These are phyloP conservation scores for Petroica traversi DNA, from an alignment of 2,113 vertebrate species.

Conservation along the genomic window DNA sequence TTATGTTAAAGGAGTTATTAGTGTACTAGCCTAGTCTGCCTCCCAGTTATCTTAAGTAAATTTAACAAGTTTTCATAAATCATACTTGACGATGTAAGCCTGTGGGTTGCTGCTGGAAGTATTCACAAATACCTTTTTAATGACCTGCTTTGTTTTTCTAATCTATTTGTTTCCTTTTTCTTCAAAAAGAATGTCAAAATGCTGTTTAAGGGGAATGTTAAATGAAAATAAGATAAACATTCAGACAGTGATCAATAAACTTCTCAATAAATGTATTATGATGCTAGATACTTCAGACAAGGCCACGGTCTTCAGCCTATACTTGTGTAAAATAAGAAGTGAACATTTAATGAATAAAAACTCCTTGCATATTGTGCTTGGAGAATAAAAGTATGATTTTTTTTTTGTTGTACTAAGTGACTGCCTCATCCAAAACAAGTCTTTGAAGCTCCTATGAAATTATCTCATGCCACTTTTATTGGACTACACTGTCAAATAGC, in stretches of 20 bases:
- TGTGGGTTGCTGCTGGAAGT: neutral
- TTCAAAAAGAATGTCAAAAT: neutral
- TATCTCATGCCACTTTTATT: neutral
- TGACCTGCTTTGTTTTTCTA: neutral
- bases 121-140: neutral
- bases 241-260: neutral
- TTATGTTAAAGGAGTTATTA: neutral
- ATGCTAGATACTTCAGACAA: neutral
- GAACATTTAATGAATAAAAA: neutral
- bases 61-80: neutral
- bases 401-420: neutral
- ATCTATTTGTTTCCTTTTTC: neutral
- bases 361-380: neutral
- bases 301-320: neutral
- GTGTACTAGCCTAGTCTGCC: neutral
- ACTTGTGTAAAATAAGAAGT: neutral
- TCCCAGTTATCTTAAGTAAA: slow-evolving; percentile 11
- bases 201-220: neutral
- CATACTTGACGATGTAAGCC: neutral
- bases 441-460: neutral
- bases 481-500: neutral
- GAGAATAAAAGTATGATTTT: neutral
- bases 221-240: neutral
- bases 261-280: neutral
- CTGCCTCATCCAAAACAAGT: neutral